These are phyloP conservation scores for Glaucopsyche alexis DNA, from an alignment of 2,888 invertebrate genomes.

Conservation along the genomic window DNA sequence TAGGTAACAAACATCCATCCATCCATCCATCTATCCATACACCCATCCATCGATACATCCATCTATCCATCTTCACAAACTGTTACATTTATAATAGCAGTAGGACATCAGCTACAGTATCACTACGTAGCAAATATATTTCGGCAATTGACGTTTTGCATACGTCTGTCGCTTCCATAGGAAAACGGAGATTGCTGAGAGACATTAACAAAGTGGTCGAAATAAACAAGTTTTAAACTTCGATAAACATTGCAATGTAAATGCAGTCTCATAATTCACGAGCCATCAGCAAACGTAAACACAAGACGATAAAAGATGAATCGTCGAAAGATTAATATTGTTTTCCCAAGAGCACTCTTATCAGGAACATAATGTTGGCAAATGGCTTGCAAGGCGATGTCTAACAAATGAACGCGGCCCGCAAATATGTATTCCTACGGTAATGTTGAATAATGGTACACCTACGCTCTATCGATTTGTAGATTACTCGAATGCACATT, in stretches of 20 bases:
- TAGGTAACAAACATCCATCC: no score
- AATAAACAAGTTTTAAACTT: background rate
- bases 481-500: slow-evolving; percentile 33
- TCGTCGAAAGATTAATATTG: slow-evolving; percentile 64
- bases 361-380: slow-evolving; percentile 64
- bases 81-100: no score
- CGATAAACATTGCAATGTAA: slow-evolving; percentile 43
- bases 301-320: slow-evolving; percentile 71
- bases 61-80: no score
- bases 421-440: slow-evolving; percentile 36
- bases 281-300: slow-evolving; percentile 51
- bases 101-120: no score
- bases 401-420: slow-evolving; percentile 49
- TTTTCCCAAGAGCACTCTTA: slow-evolving; percentile 54
- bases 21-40: no score
- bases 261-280: slow-evolving; percentile 58
- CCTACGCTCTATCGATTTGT: slow-evolving; percentile 36
- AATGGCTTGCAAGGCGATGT: slow-evolving; percentile 53
- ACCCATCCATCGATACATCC: no score
- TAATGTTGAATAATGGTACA: slow-evolving; percentile 36
- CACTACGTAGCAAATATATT: no score
- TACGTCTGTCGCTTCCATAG: background rate
- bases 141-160: no score
- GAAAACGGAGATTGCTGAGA: background rate
- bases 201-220: no score